These are phyloP conservation scores for Morpho achilles DNA, from an alignment of 2,888 invertebrate species.

Conservation along the genomic window DNA sequence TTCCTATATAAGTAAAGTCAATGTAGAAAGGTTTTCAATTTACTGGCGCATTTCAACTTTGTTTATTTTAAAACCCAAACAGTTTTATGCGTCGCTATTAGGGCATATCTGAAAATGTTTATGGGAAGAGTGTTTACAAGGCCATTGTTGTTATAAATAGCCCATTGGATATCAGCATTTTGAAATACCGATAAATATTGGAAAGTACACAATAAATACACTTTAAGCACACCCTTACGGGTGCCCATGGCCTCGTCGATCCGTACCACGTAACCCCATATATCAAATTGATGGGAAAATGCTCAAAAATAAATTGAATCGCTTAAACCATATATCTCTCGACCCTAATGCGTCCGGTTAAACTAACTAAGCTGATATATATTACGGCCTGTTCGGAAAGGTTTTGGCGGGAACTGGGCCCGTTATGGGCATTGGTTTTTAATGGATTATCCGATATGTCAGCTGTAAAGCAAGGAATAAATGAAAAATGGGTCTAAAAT, in stretches of 20 bases:
- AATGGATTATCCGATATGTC: conserved; percentile 6
- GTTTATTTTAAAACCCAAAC: too few relatives aligned
- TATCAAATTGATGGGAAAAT: conserved; percentile 30
- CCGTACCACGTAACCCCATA: conserved; percentile 25
- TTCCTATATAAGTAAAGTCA: too few relatives aligned
- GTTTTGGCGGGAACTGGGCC: conserved; percentile 14
- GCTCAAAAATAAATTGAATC: conserved; percentile 32
- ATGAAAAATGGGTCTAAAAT: too few relatives aligned
- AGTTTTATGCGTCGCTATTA: too few relatives aligned
- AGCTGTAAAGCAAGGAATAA: too few relatives aligned
- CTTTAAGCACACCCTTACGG: conserved; percentile 10
- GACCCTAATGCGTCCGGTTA: conserved; percentile 25
- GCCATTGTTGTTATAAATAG: too few relatives aligned
- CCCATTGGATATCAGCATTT: not conserved
- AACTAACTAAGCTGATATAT: conserved; percentile 24
- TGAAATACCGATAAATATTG: conserved; percentile 5
- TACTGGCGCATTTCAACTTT: too few relatives aligned
- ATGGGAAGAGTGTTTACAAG: too few relatives aligned
- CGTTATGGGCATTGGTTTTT: conserved; percentile 17
- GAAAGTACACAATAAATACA: conserved; percentile 11
- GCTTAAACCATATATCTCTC: conserved; percentile 29
- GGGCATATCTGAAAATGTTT: too few relatives aligned
- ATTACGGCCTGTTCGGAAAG: conserved; percentile 20
- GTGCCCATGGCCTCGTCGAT: conserved; percentile 21
- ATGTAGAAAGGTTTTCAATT: too few relatives aligned